Base-by-base conservation (phyloP, 2,113 vertebrate species). In the Hirundichthys speculiger region DNA sequence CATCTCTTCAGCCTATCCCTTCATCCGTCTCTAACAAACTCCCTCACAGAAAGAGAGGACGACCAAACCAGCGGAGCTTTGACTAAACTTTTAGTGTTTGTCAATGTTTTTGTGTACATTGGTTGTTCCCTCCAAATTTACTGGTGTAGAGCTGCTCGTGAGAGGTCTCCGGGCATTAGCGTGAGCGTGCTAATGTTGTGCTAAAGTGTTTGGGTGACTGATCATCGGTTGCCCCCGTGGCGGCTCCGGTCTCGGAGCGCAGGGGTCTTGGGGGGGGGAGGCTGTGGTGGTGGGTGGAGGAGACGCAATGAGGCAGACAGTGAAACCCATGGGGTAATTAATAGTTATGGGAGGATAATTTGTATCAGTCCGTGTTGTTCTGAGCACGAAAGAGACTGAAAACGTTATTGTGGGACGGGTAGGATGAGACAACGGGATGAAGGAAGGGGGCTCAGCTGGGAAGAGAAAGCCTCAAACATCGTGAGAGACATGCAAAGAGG, bases 261-360 rank as follows among this genome's bases (percentile, higher is more conserved):
- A 24, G 21, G 30, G 4, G 27, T 39, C 47, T 11, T 27, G 13
- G 27, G 21, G 22, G 48, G 24, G 22, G n/a, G n/a, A 46, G 12
- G 27, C 15, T 45, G 6, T 40, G n/a, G n/a, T 6, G 20, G n/a
- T 10, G 1, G 10, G 40, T 38, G 41, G 11, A 34, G 18, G 21
- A 69, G 65, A 46, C 55, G 68, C 71, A 83, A 60, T 46, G 51
- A 79, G 13, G 59, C 58, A 7, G 34, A 7, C 30, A 73, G 65
- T 65, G 38, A 0, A 79, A 72, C 43, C 69, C 63, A 60, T 52
- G 42, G 62, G 75, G 75, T 39, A 62, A 58, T 45, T 4, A 52
- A 52, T 38, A 41, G 64, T 75, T 72, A 39, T 15, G 13, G 34
- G 21, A 19, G 40, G 42, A 45, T 18, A 40, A 54, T 53, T 27